Evolutionary conservation across 2,888 invertebrate species (phyloP), one percentile per base, ranked within the genome.

Genomic region (Cataglyphis rosenhaueri): DNA sequence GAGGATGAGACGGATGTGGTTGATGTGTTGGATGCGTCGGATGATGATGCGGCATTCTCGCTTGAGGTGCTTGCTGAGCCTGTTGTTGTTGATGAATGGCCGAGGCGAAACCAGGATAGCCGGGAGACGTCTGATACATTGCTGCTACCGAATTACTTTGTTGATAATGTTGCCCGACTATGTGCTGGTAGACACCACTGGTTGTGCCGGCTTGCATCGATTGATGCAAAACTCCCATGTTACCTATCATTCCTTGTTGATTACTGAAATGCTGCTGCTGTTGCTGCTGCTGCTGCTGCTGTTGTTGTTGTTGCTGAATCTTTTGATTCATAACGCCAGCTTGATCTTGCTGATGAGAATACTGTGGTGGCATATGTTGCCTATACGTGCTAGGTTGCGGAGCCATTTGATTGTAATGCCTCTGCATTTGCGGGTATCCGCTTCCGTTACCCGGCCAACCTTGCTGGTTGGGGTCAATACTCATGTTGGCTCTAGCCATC

Each of bases 341-440:
- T 92, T 93, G 95, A 94, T 96, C 95, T 92, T 96, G 95, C 91
- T 97, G 96, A 92, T 96, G 96, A 64, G 96, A 95, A 93, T 97
- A 97, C 94, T 96, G 96, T 48, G 96, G 96, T 61, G 96, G 96
- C 92, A 96, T 96, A 91, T 97, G 96, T 88, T 97, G 96, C 90
- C 96, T 93, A 91, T 96, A 96, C 94, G 95, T 96, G 95, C 96
- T 95, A 93, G 96, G 93, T 95, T 95, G 95, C 6, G 92, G 93
- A 48, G 92, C 92, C 94, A 95, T 95, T 86, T 95, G 95, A 86
- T 94, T 94, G 86, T 95, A 95, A 90, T 95, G 95, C 92, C 95
- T 94, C 85, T 95, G 94, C 89, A 94, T 93, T 84, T 94, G 94
- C 21, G 97, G 95, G 95, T 96, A 97, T 93, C 96, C 96, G 91